Evolutionary conservation across 2,888 invertebrate species (phyloP), one percentile per base, ranked within the genome.

Genomic region (Carabus problematicus): DNA sequence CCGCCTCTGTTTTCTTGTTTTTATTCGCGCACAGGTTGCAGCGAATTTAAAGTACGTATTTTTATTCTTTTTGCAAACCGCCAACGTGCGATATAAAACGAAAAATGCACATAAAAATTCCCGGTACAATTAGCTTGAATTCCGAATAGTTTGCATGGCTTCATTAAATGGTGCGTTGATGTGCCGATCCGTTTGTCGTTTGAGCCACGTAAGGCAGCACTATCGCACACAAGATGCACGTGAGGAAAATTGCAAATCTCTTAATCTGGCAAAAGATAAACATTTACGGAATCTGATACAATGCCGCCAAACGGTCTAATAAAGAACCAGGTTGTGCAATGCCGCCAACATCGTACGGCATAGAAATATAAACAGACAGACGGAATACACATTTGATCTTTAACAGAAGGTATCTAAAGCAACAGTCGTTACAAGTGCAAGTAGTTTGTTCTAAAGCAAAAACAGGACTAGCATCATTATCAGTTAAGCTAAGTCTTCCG

Each of bases 251-350:
- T 12, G n/a, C 64, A 56, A 64, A 64, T 64, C 64, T 64, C 64
- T 64, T 64, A 55, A 64, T 64, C 64, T 64, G 54, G 64, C 42
- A 54, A 42, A n/a, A 42, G 63, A 64, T 64, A 52, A 64, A 41
- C 55, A 64, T 54, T 54, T 56, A 64, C 64, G 64, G 64, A 55
- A 64, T 64, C 64, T 55, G 64, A 64, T 64, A 56, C 56, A 64
- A 56, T 45, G 56, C 64, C 64, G 64, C 56, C 29, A 45, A 56
- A 52, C 64, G 56, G 43, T 45, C 19, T 43, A 56, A 8, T 55
- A 64, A 29, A n/a, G 43, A 64, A 64, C 61, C 43, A 56, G 52
- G 40, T 45, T 42, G 64, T 41, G 52, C 63, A 42, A 54, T 64
- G 64, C 54, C 64, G 52, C 16, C 14, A 1, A 16, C 52, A 16